A percentile compares a stretch with the other conserved stretches of the same genome.
Conservation (phyloP, 30 jellyfish, hydroid and myxozoan species). For the Turritopsis dohrnii region DNA sequence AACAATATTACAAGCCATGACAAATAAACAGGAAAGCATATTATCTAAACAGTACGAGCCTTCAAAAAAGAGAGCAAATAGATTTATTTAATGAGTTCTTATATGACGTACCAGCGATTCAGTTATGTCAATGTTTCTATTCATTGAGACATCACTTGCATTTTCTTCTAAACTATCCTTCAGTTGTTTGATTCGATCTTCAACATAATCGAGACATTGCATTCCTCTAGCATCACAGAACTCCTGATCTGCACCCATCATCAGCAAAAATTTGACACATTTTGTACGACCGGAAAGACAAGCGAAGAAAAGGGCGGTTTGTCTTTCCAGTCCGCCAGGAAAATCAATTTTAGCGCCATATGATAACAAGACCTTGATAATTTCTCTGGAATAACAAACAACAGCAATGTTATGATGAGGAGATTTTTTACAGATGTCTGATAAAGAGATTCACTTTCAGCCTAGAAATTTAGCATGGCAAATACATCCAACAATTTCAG, state of each 20-base stretch:
- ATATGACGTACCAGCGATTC: constrained; percentile 3
- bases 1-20: background rate
- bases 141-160: background rate
- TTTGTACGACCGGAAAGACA: constrained; percentile 77
- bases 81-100: too few species aligned
- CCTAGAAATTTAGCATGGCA: too few species aligned
- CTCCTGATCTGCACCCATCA: constrained; percentile 71
- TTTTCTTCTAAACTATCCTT: constrained; percentile 4
- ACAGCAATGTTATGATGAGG: background rate
- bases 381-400: constrained; percentile 37
- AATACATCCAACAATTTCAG: too few species aligned
- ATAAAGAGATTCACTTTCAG: too few species aligned
- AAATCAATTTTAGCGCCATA: constrained; percentile 72
- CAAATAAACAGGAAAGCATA: background rate
- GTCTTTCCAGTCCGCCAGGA: constrained; percentile 77
- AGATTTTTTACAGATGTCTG: too few species aligned
- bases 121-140: background rate
- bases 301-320: constrained; percentile 82
- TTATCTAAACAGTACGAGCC: too few species aligned
- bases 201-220: constrained; percentile 58
- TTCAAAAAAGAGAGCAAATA: too few species aligned
- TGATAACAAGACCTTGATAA: constrained; percentile 59
- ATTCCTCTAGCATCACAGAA: constrained; percentile 68
- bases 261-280: constrained; percentile 64
- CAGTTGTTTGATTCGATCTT: constrained; percentile 60